Conservation (phyloP, 2,113 vertebrate species). For the Erythrolamprus reginae region DNA sequence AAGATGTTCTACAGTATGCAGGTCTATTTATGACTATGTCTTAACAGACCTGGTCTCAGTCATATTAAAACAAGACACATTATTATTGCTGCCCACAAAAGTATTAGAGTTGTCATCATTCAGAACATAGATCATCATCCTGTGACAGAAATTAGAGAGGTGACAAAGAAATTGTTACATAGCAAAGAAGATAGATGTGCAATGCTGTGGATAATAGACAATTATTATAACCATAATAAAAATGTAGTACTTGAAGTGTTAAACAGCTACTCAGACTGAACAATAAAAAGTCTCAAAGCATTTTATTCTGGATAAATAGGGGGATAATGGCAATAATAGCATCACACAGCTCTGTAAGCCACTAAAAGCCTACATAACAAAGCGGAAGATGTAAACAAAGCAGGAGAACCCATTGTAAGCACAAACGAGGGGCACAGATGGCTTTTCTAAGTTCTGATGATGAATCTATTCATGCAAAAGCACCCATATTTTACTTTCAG, state of each 20-base stretch:
- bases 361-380: slow-evolving; percentile 15
- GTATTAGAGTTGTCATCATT: slow-evolving; percentile 55
- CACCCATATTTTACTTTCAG: background rate
- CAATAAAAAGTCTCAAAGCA: slow-evolving; percentile 45
- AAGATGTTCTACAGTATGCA: background rate
- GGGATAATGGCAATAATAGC: slow-evolving; percentile 45
- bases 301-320: slow-evolving; percentile 46
- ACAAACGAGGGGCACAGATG: slow-evolving; percentile 2
- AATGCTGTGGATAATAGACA: slow-evolving; percentile 60
- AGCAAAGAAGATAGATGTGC: slow-evolving; percentile 50
- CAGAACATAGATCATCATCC: slow-evolving; percentile 57
- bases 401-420: background rate
- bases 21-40: background rate
- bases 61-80: slow-evolving; percentile 60
- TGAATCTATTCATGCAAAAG: background rate
- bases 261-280: slow-evolving; percentile 23
- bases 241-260: slow-evolving; percentile 53
- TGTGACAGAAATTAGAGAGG: slow-evolving; percentile 66
- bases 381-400: slow-evolving; percentile 29
- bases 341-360: slow-evolving; percentile 35
- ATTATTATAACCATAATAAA: slow-evolving; percentile 62
- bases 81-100: slow-evolving; percentile 57
- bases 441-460: background rate
- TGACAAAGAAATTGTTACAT: slow-evolving; percentile 54
- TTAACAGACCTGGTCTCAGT: slow-evolving; percentile 45